Conservation (phyloP, 2,888 invertebrate genomes). For the Prenolepis imparis region DNA sequence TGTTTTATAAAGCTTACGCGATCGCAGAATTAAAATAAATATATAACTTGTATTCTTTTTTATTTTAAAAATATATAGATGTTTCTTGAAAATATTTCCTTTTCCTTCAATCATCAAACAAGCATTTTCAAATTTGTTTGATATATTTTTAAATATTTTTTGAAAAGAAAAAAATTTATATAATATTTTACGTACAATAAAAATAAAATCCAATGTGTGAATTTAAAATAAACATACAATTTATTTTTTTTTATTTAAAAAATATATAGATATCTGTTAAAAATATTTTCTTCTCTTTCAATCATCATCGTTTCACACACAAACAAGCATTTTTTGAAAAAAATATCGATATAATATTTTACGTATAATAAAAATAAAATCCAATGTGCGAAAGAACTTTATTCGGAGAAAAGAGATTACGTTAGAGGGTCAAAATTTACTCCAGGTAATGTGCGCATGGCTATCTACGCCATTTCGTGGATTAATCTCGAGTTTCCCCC, state of each 20-base stretch:
- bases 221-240: no score
- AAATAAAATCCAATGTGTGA: not conserved
- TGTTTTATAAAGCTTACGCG: not conserved
- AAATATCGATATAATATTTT: no score
- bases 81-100: not conserved
- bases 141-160: no score
- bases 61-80: conserved; percentile 4
- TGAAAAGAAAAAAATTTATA: not conserved
- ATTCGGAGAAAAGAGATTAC: not conserved
- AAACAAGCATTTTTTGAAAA: not conserved
- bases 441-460: not conserved
- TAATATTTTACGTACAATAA: no score
- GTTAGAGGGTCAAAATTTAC: not conserved
- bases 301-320: no score
- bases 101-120: not conserved
- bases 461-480: not conserved
- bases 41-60: not conserved
- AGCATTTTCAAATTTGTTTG: no score
- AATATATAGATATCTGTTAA: no score
- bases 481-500: not conserved
- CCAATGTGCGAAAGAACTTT: not conserved
- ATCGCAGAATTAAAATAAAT: not conserved
- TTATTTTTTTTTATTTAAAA: no score
- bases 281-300: no score
- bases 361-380: not conserved